phyloP scores from a whole-genome alignment of 1,140 invertebrate species.

The Eueides isabella region DNA sequence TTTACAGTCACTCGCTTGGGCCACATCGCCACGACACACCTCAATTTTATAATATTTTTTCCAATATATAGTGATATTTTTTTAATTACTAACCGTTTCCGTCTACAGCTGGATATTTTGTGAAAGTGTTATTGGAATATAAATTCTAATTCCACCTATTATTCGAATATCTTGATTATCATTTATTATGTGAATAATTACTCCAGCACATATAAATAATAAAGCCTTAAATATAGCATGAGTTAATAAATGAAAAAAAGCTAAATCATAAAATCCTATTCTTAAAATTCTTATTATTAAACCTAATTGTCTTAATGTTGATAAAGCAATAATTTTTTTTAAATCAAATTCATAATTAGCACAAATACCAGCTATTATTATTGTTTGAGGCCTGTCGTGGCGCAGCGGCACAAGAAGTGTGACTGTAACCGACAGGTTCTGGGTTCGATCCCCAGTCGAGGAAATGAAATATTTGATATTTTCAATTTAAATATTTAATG shows the following conservation, averaged over 20 bases:
- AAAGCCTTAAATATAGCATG: constrained; percentile 55
- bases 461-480: too few relatives aligned
- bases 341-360: constrained; percentile 86
- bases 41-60: too few relatives aligned
- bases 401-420: too few relatives aligned
- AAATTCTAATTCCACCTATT: constrained; percentile 65
- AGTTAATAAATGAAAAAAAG: constrained; percentile 67
- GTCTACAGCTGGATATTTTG: too few relatives aligned
- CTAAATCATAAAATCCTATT: constrained; percentile 31
- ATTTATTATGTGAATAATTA: constrained; percentile 83
- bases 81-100: too few relatives aligned
- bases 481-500: too few relatives aligned
- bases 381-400: too few relatives aligned
- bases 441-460: too few relatives aligned
- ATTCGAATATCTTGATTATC: constrained; percentile 85
- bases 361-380: constrained; percentile 62
- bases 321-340: constrained; percentile 88
- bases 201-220: constrained; percentile 50
- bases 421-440: too few relatives aligned
- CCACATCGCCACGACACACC: too few relatives aligned
- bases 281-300: constrained; percentile 85
- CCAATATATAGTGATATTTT: too few relatives aligned
- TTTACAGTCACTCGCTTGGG: too few relatives aligned
- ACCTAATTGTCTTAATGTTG: constrained; percentile 87
- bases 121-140: constrained; percentile 50